Percentiles rank a stretch among this genome's conserved stretches.
Conservation (phyloP, 2,797 vertebrate genomes). For the Alosa sapidissima region DNA sequence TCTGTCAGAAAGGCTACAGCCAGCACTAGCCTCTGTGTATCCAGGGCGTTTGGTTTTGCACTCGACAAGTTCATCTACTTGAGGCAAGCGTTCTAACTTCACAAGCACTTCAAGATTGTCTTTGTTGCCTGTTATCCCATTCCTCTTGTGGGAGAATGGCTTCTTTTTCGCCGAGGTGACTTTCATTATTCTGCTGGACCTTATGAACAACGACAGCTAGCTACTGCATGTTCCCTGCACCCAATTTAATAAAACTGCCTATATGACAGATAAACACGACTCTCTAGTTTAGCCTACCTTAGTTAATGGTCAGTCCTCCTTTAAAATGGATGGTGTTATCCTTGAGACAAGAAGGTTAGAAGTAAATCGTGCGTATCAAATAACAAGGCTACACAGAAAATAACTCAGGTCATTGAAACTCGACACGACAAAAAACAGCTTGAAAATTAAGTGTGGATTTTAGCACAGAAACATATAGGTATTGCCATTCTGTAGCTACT, state of each 20-base stretch:
- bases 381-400: too few species aligned
- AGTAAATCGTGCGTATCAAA: background rate
- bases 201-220: background rate
- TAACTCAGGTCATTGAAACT: too few species aligned
- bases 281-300: background rate
- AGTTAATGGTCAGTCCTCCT: background rate
- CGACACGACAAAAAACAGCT: background rate
- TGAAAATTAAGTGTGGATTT: background rate
- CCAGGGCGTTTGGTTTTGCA: background rate
- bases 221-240: background rate
- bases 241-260: background rate
- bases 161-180: conserved; percentile 51
- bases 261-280: background rate
- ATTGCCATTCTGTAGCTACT: background rate
- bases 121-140: conserved; percentile 34
- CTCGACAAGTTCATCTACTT: conserved; percentile 21
- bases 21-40: background rate
- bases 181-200: conserved; percentile 48
- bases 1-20: background rate
- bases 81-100: conserved; percentile 14
- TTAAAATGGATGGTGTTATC: background rate
- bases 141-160: conserved; percentile 37
- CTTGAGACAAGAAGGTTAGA: background rate
- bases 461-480: background rate
- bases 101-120: background rate